Evolutionary conservation across 2,888 invertebrate species (phyloP).

Genomic region (Lasioglossum calceatum): DNA sequence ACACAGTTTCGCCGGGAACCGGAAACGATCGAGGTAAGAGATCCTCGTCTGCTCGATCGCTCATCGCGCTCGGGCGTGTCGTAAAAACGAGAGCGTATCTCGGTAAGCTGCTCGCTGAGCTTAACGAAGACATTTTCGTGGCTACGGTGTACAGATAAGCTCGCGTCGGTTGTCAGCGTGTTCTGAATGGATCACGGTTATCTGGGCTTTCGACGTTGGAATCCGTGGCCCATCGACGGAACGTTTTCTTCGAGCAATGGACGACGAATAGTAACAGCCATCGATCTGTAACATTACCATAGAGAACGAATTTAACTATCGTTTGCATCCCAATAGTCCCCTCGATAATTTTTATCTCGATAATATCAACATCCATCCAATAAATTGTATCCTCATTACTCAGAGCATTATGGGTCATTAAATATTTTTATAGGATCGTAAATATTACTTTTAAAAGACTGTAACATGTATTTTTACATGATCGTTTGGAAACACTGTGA

Average conservation of each 20-base stretch:
- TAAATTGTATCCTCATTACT: not conserved
- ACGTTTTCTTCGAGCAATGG: not conserved
- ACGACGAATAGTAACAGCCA: not conserved
- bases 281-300: constrained; percentile 4
- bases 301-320: not conserved
- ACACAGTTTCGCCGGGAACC: constrained; percentile 5
- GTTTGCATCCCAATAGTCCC: not conserved
- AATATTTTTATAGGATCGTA: not conserved
- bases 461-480: not conserved
- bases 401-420: not conserved
- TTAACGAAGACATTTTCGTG: constrained; percentile 55
- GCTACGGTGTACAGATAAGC: constrained; percentile 49
- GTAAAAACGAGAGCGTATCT: constrained; percentile 47
- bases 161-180: constrained; percentile 25
- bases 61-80: constrained; percentile 9
- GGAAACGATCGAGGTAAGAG: constrained; percentile 14
- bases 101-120: constrained; percentile 5
- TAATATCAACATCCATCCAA: not conserved
- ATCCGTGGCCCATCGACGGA: constrained; percentile 14
- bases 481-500: not conserved
- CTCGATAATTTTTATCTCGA: not conserved
- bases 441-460: not conserved
- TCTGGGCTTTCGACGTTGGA: constrained; percentile 26
- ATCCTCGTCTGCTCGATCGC: constrained; percentile 20
- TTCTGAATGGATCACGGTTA: constrained; percentile 51